Conservation (phyloP, 2,888 invertebrate species). For the Callimorpha dominula region DNA sequence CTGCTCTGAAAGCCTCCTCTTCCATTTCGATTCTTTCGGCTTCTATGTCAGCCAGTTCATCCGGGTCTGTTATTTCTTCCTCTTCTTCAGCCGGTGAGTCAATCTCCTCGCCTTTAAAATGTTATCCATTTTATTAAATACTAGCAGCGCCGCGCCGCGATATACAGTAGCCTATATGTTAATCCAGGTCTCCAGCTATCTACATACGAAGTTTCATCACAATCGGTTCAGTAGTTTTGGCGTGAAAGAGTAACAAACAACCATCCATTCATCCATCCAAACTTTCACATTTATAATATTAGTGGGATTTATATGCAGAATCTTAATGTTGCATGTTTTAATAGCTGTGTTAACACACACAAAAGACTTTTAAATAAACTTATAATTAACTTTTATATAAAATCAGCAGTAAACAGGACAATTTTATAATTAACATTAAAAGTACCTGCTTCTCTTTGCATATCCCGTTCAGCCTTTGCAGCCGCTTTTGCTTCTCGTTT, state of each 20-base stretch:
- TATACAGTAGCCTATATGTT: too few relatives aligned
- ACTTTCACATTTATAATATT: too few relatives aligned
- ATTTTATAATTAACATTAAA: background rate
- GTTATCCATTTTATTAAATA: background rate
- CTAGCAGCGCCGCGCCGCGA: too few relatives aligned
- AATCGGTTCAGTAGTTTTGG: too few relatives aligned
- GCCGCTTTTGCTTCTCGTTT: constrained; percentile 72
- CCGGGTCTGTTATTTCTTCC: constrained; percentile 71
- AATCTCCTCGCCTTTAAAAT: constrained; percentile 69
- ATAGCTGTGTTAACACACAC: background rate
- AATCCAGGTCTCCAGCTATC: too few relatives aligned
- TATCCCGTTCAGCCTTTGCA: constrained; percentile 68
- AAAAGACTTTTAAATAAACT: background rate
- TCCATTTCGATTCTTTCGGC: constrained; percentile 77
- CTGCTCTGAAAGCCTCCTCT: constrained; percentile 71
- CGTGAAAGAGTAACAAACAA: too few relatives aligned
- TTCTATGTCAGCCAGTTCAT: constrained; percentile 78
- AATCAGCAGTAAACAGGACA: background rate
- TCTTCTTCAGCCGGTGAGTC: constrained; percentile 78
- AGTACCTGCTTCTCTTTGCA: constrained; percentile 69
- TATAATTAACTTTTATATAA: background rate
- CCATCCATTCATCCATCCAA: too few relatives aligned
- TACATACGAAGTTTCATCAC: too few relatives aligned
- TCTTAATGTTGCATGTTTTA: background rate
- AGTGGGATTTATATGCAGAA: background rate